phyloP scores from a whole-genome alignment of 2,113 vertebrate genomes.

The Progne subis region DNA sequence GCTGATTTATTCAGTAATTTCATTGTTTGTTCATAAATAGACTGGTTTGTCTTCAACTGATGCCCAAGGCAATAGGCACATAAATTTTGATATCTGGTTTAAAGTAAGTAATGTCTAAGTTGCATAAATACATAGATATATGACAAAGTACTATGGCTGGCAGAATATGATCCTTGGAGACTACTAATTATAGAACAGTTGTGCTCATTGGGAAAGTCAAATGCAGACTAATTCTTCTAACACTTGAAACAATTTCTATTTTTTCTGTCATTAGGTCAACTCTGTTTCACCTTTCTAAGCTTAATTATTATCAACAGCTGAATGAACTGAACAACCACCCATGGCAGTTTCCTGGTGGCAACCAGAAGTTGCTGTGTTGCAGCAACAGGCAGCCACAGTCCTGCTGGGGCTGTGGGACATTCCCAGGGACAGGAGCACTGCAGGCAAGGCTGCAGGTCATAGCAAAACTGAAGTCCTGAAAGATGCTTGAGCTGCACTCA shows the following conservation, averaged over 20 bases:
- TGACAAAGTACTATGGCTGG: background rate
- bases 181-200: background rate
- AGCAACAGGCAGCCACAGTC: background rate
- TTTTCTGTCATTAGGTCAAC: background rate
- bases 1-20: background rate
- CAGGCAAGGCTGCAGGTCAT: background rate
- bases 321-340: background rate
- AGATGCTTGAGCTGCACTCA: background rate
- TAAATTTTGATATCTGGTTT: background rate
- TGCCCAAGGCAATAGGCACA: background rate
- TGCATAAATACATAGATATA: background rate
- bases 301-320: background rate
- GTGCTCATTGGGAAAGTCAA: background rate
- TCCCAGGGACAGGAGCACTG: background rate
- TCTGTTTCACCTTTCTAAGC: background rate
- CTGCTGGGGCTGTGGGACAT: background rate
- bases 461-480: background rate
- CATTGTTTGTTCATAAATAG: background rate
- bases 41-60: background rate
- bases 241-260: background rate
- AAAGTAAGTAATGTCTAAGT: background rate
- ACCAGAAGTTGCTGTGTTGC: background rate
- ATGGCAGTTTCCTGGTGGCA: background rate
- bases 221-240: background rate
- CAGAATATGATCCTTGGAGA: background rate